phyloP scores from a whole-genome alignment of 2,797 vertebrate genomes.

The Rhinophrynus dorsalis region DNA sequence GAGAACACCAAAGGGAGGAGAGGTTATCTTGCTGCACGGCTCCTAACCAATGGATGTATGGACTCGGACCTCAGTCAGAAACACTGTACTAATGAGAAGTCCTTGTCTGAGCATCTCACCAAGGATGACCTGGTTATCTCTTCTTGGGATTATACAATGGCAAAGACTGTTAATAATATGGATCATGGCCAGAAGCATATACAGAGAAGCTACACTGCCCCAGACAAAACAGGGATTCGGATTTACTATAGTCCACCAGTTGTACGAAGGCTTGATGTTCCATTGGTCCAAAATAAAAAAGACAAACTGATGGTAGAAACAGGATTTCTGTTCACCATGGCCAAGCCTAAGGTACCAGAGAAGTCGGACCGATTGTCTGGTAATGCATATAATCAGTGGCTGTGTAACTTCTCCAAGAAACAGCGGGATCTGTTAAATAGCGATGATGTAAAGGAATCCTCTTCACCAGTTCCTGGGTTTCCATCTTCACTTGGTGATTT shows the following conservation, averaged over 20 bases:
- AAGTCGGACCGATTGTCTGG: constrained; percentile 63
- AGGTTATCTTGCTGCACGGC: constrained; percentile 49
- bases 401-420: constrained; percentile 89
- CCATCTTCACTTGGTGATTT: constrained; percentile 76
- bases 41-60: constrained; percentile 60
- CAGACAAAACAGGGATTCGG: constrained; percentile 92
- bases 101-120: constrained; percentile 66
- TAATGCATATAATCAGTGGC: constrained; percentile 88
- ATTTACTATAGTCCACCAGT: constrained; percentile 97
- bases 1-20: constrained; percentile 64
- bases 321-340: constrained; percentile 70
- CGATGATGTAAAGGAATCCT: constrained; percentile 55
- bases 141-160: constrained; percentile 80
- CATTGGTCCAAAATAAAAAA: constrained; percentile 65
- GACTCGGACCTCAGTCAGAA: constrained; percentile 70
- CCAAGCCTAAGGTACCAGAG: constrained; percentile 63
- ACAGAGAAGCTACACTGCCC: constrained; percentile 92
- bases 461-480: constrained; percentile 68
- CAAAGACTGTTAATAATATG: constrained; percentile 63
- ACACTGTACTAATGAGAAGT: constrained; percentile 72
- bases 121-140: constrained; percentile 73
- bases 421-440: constrained; percentile 84
- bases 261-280: constrained; percentile 81
- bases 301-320: constrained; percentile 75
- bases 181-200: constrained; percentile 77